These are phyloP conservation scores for Silvanus unidentatus DNA, from an alignment of 2,888 invertebrate genomes.

Conservation along the genomic window DNA sequence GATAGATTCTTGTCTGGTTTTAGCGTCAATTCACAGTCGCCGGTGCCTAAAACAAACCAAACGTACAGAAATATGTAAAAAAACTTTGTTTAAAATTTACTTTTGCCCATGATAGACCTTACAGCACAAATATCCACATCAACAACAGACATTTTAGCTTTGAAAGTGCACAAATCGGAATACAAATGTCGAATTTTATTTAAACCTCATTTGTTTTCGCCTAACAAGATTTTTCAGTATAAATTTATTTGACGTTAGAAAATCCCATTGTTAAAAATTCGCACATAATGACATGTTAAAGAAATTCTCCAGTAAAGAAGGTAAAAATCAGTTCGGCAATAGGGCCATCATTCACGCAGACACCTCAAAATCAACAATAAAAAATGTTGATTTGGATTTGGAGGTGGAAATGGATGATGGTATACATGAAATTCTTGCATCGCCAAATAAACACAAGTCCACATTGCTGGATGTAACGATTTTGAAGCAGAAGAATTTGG, in stretches of 20 bases:
- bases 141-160: slow-evolving; percentile 2
- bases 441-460: slow-evolving; percentile 30
- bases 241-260: too few species aligned
- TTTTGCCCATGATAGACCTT: background rate
- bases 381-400: slow-evolving; percentile 33
- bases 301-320: slow-evolving; percentile 2
- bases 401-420: slow-evolving; percentile 41
- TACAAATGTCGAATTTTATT: too few species aligned
- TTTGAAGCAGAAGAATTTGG: slow-evolving; percentile 34
- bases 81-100: too few species aligned
- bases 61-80: slow-evolving; percentile 9
- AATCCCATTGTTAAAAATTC: too few species aligned
- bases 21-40: slow-evolving; percentile 23
- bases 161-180: too few species aligned
- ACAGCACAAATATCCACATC: slow-evolving; percentile 2
- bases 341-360: background rate
- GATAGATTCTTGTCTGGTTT: slow-evolving; percentile 18
- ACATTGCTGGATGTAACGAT: slow-evolving; percentile 40
- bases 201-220: too few species aligned
- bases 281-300: slow-evolving; percentile 3
- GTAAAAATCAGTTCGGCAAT: background rate
- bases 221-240: too few species aligned
- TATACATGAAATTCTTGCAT: slow-evolving; percentile 32
- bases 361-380: slow-evolving; percentile 9
- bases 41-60: slow-evolving; percentile 23